Evolutionary conservation across 1,140 invertebrate genomes (phyloP), one percentile per base, ranked within the genome.

Genomic region (Heterodera carotae): DNA sequence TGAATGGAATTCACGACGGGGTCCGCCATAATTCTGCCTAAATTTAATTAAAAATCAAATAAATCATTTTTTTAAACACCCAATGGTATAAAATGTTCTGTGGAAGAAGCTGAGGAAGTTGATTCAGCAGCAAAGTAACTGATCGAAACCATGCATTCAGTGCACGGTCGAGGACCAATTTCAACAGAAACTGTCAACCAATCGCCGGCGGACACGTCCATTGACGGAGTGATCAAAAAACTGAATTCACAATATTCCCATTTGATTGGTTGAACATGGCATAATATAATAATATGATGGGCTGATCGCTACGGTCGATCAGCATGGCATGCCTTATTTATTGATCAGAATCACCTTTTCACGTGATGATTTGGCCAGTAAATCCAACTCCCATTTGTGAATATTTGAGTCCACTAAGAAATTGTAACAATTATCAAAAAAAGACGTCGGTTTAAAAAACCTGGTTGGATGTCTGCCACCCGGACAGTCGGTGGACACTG

Each of bases 171-270:
- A 34, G 62, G 62, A 0, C 29, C 62, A 29, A 66, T 15, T 34
- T 34, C 29, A n/a, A 66, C 62, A 27, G 62, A 66, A 1, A 66
- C 27, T 25, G 27, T 12, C 29, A 66, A 66, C 29, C 29, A 29
- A 34, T 31, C 62, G n/a, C 62, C 27, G 62, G 27, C 27, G 10
- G 27, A 29, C 27, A 66, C 27, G 10, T 34, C 29, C 27, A 66
- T 31, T 5, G 25, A 66, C 29, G 62, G 62, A 29, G 62, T 31
- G 62, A 66, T 34, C 62, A 66, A 22, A 66, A 27, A 66, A 66
- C 62, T 66, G 7, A 29, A 22, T 0, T 6, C 6, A 43, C 39
- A n/a, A n/a, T n/a, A n/a, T n/a, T n/a, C n/a, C n/a, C n/a, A n/a
- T n/a, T n/a, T n/a, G n/a, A n/a, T n/a, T n/a, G n/a, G n/a, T n/a